Base-by-base conservation (phyloP, 1,140 invertebrate species). In the Musca domestica region DNA sequence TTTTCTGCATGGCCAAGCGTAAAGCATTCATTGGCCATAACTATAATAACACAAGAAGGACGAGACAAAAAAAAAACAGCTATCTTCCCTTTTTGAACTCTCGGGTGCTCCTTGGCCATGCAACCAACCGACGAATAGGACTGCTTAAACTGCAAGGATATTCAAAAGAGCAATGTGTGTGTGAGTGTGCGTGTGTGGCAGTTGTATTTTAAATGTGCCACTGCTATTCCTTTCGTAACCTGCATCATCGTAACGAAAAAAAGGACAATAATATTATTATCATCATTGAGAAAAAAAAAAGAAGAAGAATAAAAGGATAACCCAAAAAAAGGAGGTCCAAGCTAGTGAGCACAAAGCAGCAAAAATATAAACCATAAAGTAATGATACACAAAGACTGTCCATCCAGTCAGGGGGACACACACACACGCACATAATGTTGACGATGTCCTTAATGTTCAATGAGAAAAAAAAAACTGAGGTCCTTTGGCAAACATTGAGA, bases 1-100 rank as follows among this genome's bases (percentile, higher is more conserved):
- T 61, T 61, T 61, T 61, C 30, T 61, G 56, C 56, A 61, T 61
- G 56, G 30, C 56, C 56, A 61, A 61, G 56, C 56, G 19, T 61
- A 61, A 61, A 61, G 27, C 56, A 41, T 61, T 61, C 56, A 61
- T 61, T 61, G 56, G 56, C 56, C 27, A 34, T 61, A 61, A 61
- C 30, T 34, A 61, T 61, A 61, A 61, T 56, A 54, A 27, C 27
- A 58, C n/a, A 58, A n/a, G n/a, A n/a, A n/a, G n/a, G n/a, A n/a
- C n/a, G n/a, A n/a, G n/a, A 25, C 1, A 56, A 56, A 25, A 58
- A 58, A 58, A 27, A 58, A 52, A 52, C 19, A 52, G 1, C n/a
- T 30, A 19, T 58, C 25, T 56, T 27, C 12, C 20, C 20, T 20
- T 19, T 51, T 51, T 51, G 17, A 19, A 51, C 9, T 51, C 34